A percentile compares a stretch with the other conserved stretches of the same genome.
phyloP scores from a whole-genome alignment of 2,888 invertebrate species.

The Eueremaeus valkanovi region DNA sequence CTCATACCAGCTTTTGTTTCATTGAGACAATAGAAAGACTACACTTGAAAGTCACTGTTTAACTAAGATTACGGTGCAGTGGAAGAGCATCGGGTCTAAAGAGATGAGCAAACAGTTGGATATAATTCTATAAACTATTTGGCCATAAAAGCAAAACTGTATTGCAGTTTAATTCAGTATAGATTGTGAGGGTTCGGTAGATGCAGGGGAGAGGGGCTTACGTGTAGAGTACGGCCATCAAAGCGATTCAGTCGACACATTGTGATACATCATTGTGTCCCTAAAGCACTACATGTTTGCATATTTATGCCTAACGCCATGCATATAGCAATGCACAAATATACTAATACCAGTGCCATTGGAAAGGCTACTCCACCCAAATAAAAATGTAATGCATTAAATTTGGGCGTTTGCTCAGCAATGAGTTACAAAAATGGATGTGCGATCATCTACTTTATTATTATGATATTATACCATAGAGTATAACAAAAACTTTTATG shows the following conservation, averaged over 20 bases:
- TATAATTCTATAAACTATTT: conserved; percentile 20
- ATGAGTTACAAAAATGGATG: conserved; percentile 18
- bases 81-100: neutral
- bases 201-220: neutral
- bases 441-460: neutral
- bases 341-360: too few relatives aligned
- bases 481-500: conserved; percentile 19
- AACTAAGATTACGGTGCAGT: neutral
- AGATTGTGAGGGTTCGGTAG: neutral
- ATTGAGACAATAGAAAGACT: neutral
- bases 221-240: neutral
- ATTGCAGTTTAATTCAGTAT: neutral
- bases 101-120: conserved; percentile 13
- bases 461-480: conserved; percentile 29
- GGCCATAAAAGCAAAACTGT: neutral
- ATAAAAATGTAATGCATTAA: conserved; percentile 37
- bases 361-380: conserved; percentile 36
- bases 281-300: conserved; percentile 28
- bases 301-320: conserved; percentile 3
- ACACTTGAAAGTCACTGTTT: conserved; percentile 4
- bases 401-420: conserved; percentile 34
- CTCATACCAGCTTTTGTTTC: neutral
- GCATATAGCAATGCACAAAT: too few relatives aligned
- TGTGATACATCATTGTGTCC: conserved; percentile 32
- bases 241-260: conserved; percentile 25